Evolutionary conservation across 1,140 invertebrate genomes (phyloP), one percentile per base, ranked within the genome.

Genomic region (Drosophila ambigua): DNA sequence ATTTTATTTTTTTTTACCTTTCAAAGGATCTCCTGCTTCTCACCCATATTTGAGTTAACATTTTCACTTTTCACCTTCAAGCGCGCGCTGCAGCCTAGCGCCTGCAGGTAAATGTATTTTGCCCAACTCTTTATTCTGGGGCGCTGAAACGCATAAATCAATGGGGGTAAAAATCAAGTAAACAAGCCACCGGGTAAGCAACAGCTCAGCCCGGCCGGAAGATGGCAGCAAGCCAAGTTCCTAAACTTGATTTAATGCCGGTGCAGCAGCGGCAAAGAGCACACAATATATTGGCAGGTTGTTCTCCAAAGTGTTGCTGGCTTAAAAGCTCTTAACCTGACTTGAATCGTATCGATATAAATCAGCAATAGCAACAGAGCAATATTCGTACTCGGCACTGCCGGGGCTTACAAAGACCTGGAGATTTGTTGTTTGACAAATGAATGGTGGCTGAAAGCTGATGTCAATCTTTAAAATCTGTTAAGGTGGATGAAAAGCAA

Each of bases 121-220:
- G 57, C 31, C 53, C 71, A 65, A 74, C 72, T 74, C 71, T 74
- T 74, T 74, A 74, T 75, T 61, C 72, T 66, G 53, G 72, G 61
- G 72, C 72, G 72, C 71, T 75, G 72, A 75, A 75, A 75, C 72
- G 72, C 72, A 75, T 75, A 75, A 75, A 75, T 75, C 72, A 75
- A 75, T 74, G 72, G 71, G 60, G 65, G 13, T 6, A 52, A 63
- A 39, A 39, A 39, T 39, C 35, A 39, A 39, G 35, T 39, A 39
- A 13, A 31, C 53, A 16, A 44, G 39, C n/a, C 45, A 59, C 44
- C 45, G 3, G 66, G 31, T 16, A 31, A 49, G 66, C 50, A 49
- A 61, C 35, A 51, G 20, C 16, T 46, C 46, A 53, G 4, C 15
- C 8, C 16, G 31, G 35, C 28, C 20, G 59, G 41, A 68, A 69